A percentile compares a stretch with the other conserved stretches of the same genome.
Evolutionary conservation across 2,797 vertebrate species (phyloP).

Genomic region (Furcifer pardalis): DNA sequence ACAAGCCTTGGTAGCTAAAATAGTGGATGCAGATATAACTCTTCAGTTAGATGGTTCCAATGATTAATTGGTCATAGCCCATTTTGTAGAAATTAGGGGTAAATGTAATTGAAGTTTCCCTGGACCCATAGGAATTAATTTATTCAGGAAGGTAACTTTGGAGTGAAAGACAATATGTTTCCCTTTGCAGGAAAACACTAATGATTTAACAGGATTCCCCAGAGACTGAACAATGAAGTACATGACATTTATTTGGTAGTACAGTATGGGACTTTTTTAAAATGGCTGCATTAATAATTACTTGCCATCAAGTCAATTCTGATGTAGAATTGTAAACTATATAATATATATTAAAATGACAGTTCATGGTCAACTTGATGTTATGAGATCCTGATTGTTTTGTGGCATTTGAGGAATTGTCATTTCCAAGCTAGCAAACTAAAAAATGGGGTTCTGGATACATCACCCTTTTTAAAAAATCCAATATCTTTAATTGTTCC

Average conservation of each 20-base stretch:
- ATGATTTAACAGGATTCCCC: constrained; percentile 30
- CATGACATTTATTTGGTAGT: constrained; percentile 26
- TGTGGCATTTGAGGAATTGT: background rate
- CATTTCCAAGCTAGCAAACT: background rate
- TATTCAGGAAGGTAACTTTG: constrained; percentile 7
- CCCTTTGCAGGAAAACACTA: constrained; percentile 6
- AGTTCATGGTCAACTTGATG: background rate
- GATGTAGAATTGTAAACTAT: no score
- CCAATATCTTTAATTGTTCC: background rate
- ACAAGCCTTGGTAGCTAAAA: constrained; percentile 34
- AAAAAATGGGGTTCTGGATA: background rate
- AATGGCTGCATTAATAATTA: background rate
- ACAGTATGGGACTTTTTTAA: constrained; percentile 12
- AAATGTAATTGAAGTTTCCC: background rate
- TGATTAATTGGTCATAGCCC: constrained; percentile 24
- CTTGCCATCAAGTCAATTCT: no score
- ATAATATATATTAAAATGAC: no score
- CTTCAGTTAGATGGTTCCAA: constrained; percentile 13
- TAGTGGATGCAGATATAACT: background rate
- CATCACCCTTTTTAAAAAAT: no score
- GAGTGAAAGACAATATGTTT: constrained; percentile 40
- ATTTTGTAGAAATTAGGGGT: constrained; percentile 26
- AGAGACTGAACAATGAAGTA: constrained; percentile 28
- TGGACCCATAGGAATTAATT: constrained; percentile 2
- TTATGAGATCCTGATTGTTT: background rate